phyloP scores from a whole-genome alignment of 2,113 vertebrate species.

The Athene cunicularia region DNA sequence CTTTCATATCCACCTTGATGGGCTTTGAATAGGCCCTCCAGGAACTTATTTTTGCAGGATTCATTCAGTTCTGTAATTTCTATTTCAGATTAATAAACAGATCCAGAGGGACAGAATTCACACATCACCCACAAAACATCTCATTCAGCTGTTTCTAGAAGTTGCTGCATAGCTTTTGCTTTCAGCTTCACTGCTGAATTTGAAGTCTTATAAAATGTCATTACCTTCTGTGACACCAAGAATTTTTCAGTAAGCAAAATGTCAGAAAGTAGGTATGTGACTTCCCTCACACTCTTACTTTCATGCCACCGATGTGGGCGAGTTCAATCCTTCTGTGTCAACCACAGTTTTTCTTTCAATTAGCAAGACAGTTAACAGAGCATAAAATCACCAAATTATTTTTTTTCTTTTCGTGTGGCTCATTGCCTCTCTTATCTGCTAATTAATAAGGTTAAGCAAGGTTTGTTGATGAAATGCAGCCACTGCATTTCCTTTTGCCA shows the following conservation, averaged over 20 bases:
- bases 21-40: neutral
- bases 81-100: neutral
- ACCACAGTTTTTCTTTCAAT: neutral
- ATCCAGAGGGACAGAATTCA: neutral
- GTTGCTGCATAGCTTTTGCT: neutral
- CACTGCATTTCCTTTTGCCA: neutral
- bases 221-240: conserved; percentile 2
- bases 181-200: neutral
- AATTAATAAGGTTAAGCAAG: neutral
- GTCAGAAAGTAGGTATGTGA: neutral
- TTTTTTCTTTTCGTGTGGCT: neutral
- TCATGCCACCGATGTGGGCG: neutral
- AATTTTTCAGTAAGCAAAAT: conserved; percentile 41
- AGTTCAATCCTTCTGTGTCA: neutral
- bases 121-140: neutral
- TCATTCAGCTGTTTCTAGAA: conserved; percentile 17
- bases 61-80: neutral
- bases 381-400: neutral
- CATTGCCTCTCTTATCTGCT: neutral
- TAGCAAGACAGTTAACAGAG: neutral
- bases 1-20: neutral
- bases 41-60: neutral
- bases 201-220: conserved; percentile 32
- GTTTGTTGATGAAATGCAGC: neutral
- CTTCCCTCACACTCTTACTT: neutral